Evolutionary conservation across 2,113 vertebrate genomes (phyloP).

Genomic region (Athene cunicularia): DNA sequence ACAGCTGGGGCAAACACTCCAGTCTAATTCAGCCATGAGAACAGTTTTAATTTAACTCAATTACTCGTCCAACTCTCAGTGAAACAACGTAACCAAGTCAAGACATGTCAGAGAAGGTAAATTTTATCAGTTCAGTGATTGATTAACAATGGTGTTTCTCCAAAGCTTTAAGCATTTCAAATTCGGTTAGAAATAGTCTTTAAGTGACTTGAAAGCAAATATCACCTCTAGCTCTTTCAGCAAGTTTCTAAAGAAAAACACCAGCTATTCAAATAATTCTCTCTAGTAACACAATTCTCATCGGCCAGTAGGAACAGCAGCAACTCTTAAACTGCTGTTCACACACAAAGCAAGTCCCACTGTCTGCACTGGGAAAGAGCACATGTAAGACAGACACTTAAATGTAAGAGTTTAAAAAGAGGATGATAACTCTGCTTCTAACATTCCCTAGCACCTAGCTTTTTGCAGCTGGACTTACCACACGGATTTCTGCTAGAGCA

Average conservation of each 20-base stretch:
- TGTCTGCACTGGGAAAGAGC: neutral
- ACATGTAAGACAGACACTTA: fast-evolving
- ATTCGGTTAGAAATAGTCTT: neutral
- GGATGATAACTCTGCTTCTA: neutral
- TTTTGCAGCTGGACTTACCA: fast-evolving
- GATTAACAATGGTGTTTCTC: neutral
- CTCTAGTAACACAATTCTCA: neutral
- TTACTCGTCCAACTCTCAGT: fast-evolving
- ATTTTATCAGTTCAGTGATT: neutral
- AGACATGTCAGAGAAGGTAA: fast-evolving
- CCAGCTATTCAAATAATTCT: neutral
- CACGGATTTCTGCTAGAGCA: neutral
- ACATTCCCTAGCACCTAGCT: fast-evolving
- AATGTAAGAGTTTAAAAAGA: fast-evolving
- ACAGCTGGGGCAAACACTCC: neutral
- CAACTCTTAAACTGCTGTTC: neutral
- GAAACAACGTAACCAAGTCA: fast-evolving
- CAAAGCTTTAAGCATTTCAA: neutral
- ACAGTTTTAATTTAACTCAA: neutral
- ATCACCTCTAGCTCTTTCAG: neutral
- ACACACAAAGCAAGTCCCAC: neutral
- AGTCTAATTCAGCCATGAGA: neutral
- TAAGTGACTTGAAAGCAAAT: neutral
- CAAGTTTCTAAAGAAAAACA: neutral
- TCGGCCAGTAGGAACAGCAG: neutral